Base-by-base conservation (phyloP, 2,797 vertebrate genomes). In the Orestias chungarensis region DNA sequence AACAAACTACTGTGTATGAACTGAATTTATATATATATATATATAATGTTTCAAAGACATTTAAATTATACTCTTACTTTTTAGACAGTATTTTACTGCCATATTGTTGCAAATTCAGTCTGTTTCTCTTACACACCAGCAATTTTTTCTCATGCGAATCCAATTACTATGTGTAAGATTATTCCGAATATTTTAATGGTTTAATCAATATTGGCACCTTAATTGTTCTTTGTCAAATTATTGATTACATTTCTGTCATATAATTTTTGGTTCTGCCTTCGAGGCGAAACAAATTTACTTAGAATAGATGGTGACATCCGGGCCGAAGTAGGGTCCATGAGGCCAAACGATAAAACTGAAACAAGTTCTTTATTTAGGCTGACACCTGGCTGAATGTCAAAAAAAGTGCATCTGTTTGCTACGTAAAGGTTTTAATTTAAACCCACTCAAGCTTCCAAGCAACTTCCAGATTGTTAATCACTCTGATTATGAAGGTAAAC, bases 401-500 rank as follows among this genome's bases (percentile, higher is more conserved):
- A 29, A 18, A 67, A 66, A 52, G 33, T 18, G 12, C 40, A 50
- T 27, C 33, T 62, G 10, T 62, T 40, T 62, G 59, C 59, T 40
- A 33, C 59, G n/a, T 40, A 40, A n/a, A 62, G 65, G 54, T 3
- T 62, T 54, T 20, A 47, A 47, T 66, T 33, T 20, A 66, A 44
- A 66, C 17, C 43, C 11, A 23, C 43, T 14, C 15, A 27, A 52
- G 40, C 29, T 27, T 35, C 23, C n/a, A 61, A 62, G 35, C 27
- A 7, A 29, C 40, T 44, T 20, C 31, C 20, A 67, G 38, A 43
- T 55, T 70, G 42, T 71, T 70, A 44, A 52, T 66, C 47, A 75
- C 57, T 68, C 61, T 27, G 20, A 62, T 59, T 62, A 25, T 64
- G 43, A 74, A 52, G n/a, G 20, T 71, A 78, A 72, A 20, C 46